phyloP scores from a whole-genome alignment of 2,888 invertebrate genomes.

The Tridacna gigas region DNA sequence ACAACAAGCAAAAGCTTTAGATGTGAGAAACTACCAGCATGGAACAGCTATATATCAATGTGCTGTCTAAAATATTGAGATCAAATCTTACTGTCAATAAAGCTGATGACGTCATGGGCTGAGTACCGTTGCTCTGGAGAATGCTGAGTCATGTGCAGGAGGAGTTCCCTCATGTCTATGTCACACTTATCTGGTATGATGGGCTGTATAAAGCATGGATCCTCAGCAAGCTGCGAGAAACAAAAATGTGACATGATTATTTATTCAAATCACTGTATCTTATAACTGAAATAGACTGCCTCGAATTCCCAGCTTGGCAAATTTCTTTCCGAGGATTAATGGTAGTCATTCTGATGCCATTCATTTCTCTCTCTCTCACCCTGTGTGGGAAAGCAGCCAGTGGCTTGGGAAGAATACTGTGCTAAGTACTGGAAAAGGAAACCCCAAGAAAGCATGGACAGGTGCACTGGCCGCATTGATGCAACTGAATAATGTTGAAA shows the following conservation, averaged over 20 bases:
- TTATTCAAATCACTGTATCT: not conserved
- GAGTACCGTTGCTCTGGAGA: not conserved
- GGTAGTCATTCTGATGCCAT: not conserved
- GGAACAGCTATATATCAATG: no score
- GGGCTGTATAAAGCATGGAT: conserved; percentile 26
- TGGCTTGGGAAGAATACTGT: no score
- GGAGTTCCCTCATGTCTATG: conserved; percentile 55
- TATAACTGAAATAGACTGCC: no score
- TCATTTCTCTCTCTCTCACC: not conserved
- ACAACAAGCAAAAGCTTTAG: no score
- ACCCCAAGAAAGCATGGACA: no score
- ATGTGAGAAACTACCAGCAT: no score
- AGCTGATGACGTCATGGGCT: conserved; percentile 7
- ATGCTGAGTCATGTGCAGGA: conserved; percentile 46
- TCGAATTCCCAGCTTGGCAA: no score
- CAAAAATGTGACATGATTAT: not conserved
- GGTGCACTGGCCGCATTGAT: no score
- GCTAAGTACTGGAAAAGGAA: no score
- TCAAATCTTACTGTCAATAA: conserved; percentile 13
- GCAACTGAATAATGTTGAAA: no score
- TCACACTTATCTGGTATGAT: conserved; percentile 60
- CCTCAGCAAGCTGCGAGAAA: not conserved
- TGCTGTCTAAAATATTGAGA: no score
- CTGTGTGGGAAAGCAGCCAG: not conserved
- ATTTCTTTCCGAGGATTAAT: no score